Conservation (phyloP, 2,888 invertebrate genomes). For the Agonopterix heracliana region DNA sequence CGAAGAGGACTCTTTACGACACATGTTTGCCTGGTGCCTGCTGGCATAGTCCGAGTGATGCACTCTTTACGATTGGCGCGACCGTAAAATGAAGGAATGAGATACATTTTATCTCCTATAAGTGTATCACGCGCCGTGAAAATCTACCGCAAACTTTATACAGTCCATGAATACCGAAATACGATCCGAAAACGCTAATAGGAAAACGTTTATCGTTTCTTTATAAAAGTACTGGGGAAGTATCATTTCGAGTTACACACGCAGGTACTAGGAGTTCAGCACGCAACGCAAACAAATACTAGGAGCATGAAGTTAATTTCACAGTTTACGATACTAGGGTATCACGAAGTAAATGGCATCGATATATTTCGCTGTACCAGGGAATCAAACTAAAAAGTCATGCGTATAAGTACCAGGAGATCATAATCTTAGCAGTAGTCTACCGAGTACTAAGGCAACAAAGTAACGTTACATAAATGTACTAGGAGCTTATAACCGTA, state of each 20-base stretch:
- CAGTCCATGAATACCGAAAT: slow-evolving; percentile 8
- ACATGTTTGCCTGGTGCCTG: slow-evolving; percentile 63
- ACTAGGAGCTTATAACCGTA: slow-evolving; percentile 16
- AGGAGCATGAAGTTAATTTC: not conserved
- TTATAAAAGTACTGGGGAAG: slow-evolving; percentile 2
- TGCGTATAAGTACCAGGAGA: not conserved
- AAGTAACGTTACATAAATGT: not conserved
- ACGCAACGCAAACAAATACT: slow-evolving; percentile 5
- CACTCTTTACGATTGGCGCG: slow-evolving; percentile 71
- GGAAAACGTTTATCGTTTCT: not conserved
- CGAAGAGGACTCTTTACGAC: slow-evolving; percentile 77
- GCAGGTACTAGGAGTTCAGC: slow-evolving; percentile 4
- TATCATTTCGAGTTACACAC: slow-evolving; percentile 3
- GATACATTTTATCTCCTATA: slow-evolving; percentile 58
- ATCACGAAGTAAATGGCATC: not conserved
- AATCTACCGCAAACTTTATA: slow-evolving; percentile 7
- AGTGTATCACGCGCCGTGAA: slow-evolving; percentile 35
- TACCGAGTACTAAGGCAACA: not conserved
- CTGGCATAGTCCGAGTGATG: slow-evolving; percentile 50
- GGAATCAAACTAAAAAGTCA: not conserved
- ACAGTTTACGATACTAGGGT: slow-evolving; percentile 1
- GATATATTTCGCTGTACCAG: no score
- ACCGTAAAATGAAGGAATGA: slow-evolving; percentile 64
- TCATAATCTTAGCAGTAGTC: not conserved
- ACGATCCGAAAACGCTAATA: not conserved